A percentile compares a stretch with the other conserved stretches of the same genome.
phyloP scores from a whole-genome alignment of 2,888 invertebrate species.

The Ectemnius cavifrons region DNA sequence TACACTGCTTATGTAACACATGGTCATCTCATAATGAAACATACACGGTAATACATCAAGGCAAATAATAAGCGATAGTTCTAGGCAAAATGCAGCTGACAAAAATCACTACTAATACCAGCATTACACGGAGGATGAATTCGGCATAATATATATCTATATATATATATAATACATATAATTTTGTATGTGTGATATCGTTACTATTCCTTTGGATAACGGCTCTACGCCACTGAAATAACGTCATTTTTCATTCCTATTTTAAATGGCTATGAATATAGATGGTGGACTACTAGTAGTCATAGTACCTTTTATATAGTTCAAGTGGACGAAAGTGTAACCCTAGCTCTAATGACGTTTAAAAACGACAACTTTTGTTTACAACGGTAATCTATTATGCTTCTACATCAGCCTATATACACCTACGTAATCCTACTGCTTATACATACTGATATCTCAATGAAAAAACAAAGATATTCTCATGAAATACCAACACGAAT shows the following conservation, averaged over 20 bases:
- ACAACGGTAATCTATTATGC: background rate
- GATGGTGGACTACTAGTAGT: constrained; percentile 18
- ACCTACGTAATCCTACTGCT: constrained; percentile 16
- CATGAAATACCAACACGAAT: constrained; percentile 11
- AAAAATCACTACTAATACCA: constrained; percentile 27
- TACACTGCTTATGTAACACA: no score
- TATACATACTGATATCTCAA: background rate
- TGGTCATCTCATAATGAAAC: no score
- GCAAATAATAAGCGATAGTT: constrained; percentile 18
- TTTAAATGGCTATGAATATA: constrained; percentile 10
- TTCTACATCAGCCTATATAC: constrained; percentile 4
- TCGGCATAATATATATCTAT: constrained; percentile 12
- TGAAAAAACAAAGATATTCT: constrained; percentile 14
- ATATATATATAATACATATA: no score
- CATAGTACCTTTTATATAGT: constrained; percentile 10
- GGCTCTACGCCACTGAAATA: constrained; percentile 32
- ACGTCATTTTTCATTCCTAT: constrained; percentile 23
- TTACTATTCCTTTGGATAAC: constrained; percentile 16
- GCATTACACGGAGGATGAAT: constrained; percentile 18
- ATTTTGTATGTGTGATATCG: constrained; percentile 38
- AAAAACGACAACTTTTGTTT: no score
- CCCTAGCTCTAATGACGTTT: no score
- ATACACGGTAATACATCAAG: constrained; percentile 9
- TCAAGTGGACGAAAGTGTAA: no score
- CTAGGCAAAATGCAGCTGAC: constrained; percentile 33